Percentiles rank a stretch among this genome's conserved stretches.
Evolutionary conservation across 2,888 invertebrate genomes (phyloP).

Genomic region (Drosophila emarginata): DNA sequence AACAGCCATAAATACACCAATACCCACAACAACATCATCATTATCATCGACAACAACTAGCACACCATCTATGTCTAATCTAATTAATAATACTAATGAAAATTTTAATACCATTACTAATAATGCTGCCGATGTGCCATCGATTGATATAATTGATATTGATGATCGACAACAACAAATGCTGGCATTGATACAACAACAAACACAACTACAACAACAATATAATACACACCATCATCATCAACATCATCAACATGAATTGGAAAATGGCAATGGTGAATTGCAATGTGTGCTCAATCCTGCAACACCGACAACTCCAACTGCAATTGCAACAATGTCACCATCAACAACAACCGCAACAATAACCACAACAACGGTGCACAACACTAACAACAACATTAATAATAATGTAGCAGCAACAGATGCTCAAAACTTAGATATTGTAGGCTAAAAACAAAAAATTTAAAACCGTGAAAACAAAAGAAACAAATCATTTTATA

Average conservation of each 20-base stretch:
- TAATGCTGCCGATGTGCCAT: conserved; percentile 67
- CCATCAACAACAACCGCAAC: conserved; percentile 25
- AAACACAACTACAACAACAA: conserved; percentile 79
- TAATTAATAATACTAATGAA: conserved; percentile 78
- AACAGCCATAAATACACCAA: conserved; percentile 24
- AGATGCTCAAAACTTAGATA: conserved; percentile 83
- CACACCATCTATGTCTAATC: conserved; percentile 64
- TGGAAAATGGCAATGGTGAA: conserved; percentile 51
- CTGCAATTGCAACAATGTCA: conserved; percentile 76
- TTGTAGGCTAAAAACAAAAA: conserved; percentile 80
- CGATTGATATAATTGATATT: conserved; percentile 37
- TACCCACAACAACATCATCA: conserved; percentile 46
- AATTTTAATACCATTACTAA: conserved; percentile 81
- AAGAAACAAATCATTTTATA: conserved; percentile 48
- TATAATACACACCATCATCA: conserved; percentile 62
- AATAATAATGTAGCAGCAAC: conserved; percentile 77
- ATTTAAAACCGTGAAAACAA: conserved; percentile 59
- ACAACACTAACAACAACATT: conserved; percentile 51
- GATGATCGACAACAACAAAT: conserved; percentile 76
- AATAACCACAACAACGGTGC: conserved; percentile 48
- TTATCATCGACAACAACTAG: conserved; percentile 42
- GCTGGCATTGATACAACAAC: conserved; percentile 79
- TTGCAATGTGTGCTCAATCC: conserved; percentile 36
- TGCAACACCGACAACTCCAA: conserved; percentile 45
- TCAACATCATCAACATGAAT: conserved; percentile 31